phyloP scores from a whole-genome alignment of 92 coral and sea anemone genomes.

The Epizoanthus illoricatus region DNA sequence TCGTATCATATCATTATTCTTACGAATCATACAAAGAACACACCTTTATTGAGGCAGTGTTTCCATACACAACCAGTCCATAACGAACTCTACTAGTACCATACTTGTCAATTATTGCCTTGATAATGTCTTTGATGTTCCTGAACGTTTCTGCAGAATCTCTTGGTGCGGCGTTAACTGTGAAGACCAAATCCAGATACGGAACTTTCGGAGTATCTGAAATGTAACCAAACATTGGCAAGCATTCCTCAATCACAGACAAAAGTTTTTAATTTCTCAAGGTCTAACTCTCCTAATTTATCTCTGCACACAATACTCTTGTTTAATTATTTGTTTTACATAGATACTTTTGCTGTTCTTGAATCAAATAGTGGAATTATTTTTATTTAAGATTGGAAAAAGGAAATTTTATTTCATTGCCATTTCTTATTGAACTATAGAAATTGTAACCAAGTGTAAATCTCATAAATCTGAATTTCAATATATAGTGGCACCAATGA shows the following conservation, averaged over 20 bases:
- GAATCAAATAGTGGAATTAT: too few relatives aligned
- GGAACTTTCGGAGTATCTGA: conserved; percentile 67
- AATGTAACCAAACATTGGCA: not conserved
- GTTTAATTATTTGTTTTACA: too few relatives aligned
- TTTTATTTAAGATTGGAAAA: too few relatives aligned
- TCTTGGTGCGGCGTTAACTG: conserved; percentile 62
- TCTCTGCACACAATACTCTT: not conserved
- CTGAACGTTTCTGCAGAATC: conserved; percentile 53
- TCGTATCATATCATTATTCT: too few relatives aligned
- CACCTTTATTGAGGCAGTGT: conserved; percentile 57
- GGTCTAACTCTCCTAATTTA: not conserved
- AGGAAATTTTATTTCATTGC: too few relatives aligned
- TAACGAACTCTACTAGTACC: conserved; percentile 65
- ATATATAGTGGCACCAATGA: too few relatives aligned
- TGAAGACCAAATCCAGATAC: conserved; percentile 76
- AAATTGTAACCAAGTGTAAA: too few relatives aligned
- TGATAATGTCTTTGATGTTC: conserved; percentile 69
- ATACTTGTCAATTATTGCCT: conserved; percentile 62
- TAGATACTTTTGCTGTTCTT: too few relatives aligned
- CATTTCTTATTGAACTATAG: too few relatives aligned
- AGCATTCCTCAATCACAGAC: not conserved
- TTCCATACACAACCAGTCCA: conserved; percentile 82
- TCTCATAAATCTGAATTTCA: too few relatives aligned
- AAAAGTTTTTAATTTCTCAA: not conserved
- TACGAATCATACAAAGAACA: not conserved